Conservation (phyloP, 2,888 invertebrate species). For the Autographa pulchrina region DNA sequence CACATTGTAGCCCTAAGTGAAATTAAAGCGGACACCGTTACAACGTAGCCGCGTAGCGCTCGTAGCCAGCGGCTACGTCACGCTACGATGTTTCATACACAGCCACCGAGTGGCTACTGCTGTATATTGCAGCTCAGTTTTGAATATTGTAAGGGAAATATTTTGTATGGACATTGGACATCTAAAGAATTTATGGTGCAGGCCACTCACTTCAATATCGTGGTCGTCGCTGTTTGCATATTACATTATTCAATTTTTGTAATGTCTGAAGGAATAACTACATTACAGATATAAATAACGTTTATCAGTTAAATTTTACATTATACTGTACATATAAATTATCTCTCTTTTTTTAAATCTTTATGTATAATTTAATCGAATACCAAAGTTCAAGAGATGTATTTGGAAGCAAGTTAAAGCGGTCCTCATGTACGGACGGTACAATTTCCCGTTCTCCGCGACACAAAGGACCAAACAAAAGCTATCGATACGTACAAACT, state of each 20-base stretch:
- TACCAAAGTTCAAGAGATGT: too few species aligned
- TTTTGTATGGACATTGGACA: not conserved
- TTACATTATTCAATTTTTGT: not conserved
- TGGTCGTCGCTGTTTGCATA: not conserved
- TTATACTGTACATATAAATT: too few species aligned
- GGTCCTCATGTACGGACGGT: constrained; percentile 11
- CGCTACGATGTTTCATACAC: constrained; percentile 32
- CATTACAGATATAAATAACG: not conserved
- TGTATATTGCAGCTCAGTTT: constrained; percentile 23
- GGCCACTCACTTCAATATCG: not conserved
- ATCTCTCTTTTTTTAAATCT: too few species aligned
- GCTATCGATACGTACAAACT: constrained; percentile 47
- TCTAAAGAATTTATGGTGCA: not conserved
- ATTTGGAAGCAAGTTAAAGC: not conserved
- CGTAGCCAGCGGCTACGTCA: constrained; percentile 56
- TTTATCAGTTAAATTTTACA: too few species aligned
- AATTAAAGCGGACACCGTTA: constrained; percentile 48
- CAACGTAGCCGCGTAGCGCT: constrained; percentile 44
- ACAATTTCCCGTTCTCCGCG: not conserved
- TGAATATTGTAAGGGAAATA: constrained; percentile 27
- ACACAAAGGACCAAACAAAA: constrained; percentile 41
- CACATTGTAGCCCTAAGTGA: constrained; percentile 36
- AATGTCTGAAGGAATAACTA: not conserved
- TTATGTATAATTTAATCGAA: too few species aligned
- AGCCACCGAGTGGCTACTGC: not conserved